Evolutionary conservation across 2,888 invertebrate genomes (phyloP), one percentile per base, ranked within the genome.

Genomic region (Asteroscopus sphinx): DNA sequence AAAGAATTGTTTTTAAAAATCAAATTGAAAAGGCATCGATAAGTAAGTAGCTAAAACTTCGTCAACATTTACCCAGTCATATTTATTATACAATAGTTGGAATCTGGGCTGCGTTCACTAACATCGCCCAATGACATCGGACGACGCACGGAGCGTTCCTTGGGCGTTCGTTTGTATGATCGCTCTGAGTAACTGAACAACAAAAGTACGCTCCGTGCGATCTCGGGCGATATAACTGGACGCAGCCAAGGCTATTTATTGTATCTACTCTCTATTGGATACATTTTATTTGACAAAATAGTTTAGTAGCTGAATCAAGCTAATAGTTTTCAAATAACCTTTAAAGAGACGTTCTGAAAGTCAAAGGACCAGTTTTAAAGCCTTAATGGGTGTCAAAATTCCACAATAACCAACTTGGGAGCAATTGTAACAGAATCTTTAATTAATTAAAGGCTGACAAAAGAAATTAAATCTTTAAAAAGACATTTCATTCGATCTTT

Each of bases 391-490:
- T 51, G 41, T 37, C 28, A 30, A 46, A 67, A 17, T 30, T 16
- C 42, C 16, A 30, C n/a, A 32, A 30, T 17, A 26, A 28, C 2
- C 9, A 42, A 42, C 17, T 30, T 42, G 1, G 16, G n/a, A 30
- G 16, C n/a, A 61, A 32, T 28, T 15, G 16, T 62, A 41, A 13
- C 3, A 13, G 26, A 42, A 45, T 48, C 21, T 41, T 51, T 25
- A 25, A 28, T 47, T 70, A 0, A 16, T 30, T 11, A 52, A 28
- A 17, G 11, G 13, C 21, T 56, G 32, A 45, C 37, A 32, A 13
- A 41, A 42, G 33, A 30, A 30, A 15, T 25, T 37, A 32, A 45
- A 25, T 33, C 21, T 13, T 45, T 44, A 28, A 37, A 49, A 46
- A 42, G 16, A 36, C 26, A 28, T 32, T 44, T 30, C 1, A 64